Evolutionary conservation across 2,797 vertebrate genomes (phyloP).

Genomic region (Eutrigla gurnardus): DNA sequence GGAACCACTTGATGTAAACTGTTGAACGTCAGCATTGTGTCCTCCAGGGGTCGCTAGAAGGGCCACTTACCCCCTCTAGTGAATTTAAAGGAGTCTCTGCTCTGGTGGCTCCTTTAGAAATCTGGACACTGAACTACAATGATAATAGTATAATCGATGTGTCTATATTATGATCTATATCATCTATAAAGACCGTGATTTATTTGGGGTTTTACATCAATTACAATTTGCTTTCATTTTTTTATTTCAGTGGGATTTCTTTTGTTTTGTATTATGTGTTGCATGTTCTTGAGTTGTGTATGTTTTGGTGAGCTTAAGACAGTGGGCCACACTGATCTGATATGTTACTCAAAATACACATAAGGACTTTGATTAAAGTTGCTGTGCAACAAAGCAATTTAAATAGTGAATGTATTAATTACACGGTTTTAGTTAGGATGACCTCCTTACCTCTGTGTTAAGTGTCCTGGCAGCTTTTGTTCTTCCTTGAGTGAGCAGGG

Average conservation of each 20-base stretch:
- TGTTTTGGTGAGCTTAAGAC: background rate
- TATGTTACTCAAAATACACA: too few relatives aligned
- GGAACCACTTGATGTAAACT: background rate
- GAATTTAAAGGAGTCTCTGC: background rate
- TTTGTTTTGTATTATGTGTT: background rate
- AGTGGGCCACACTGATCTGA: background rate
- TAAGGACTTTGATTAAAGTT: background rate
- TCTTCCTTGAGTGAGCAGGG: slow-evolving; percentile 22
- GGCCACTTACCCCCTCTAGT: background rate
- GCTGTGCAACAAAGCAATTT: slow-evolving; percentile 35
- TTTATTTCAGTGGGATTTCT: background rate
- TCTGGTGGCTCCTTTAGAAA: background rate
- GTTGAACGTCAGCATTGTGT: background rate
- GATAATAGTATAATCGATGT: background rate
- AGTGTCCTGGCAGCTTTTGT: slow-evolving; percentile 21
- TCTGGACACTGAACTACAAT: background rate
- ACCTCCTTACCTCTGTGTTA: slow-evolving; percentile 31
- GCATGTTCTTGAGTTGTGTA: background rate
- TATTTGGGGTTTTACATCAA: background rate
- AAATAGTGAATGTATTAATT: slow-evolving; percentile 10
- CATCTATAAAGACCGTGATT: background rate
- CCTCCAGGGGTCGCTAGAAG: slow-evolving; percentile 32
- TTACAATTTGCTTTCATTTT: background rate
- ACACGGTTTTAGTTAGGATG: background rate
- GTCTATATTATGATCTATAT: background rate